Percentiles rank a stretch among this genome's conserved stretches.
These are phyloP conservation scores for Muschampia plurimacula DNA, from an alignment of 2,888 invertebrate species.

Conservation along the genomic window DNA sequence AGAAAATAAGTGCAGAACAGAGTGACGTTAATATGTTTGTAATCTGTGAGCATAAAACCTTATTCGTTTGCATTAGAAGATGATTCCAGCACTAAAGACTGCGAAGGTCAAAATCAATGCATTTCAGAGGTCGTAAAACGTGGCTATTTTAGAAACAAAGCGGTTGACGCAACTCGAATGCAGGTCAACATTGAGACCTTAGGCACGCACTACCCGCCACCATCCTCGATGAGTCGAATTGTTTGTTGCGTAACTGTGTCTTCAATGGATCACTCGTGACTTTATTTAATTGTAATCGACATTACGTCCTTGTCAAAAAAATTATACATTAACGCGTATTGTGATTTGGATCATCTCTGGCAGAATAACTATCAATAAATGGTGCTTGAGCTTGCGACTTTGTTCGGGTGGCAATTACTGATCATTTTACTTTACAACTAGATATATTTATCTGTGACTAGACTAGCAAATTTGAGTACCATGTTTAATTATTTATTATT, in stretches of 20 bases:
- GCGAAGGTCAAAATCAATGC: slow-evolving; percentile 32
- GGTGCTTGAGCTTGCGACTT: not conserved
- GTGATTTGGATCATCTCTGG: not conserved
- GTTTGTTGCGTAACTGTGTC: slow-evolving; percentile 57
- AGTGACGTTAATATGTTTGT: no score
- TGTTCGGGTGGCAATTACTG: no score
- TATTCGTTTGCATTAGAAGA: not conserved
- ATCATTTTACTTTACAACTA: no score
- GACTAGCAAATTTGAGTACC: no score
- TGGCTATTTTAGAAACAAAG: slow-evolving; percentile 38
- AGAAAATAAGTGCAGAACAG: no score
- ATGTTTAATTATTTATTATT: no score
- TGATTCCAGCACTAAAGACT: slow-evolving; percentile 16
- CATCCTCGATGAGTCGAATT: slow-evolving; percentile 60
- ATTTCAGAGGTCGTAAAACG: slow-evolving; percentile 39
- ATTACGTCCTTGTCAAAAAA: slow-evolving; percentile 31
- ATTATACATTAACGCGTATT: slow-evolving; percentile 6
- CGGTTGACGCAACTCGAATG: slow-evolving; percentile 55
- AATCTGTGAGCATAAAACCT: not conserved
- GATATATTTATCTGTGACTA: no score
- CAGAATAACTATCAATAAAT: not conserved
- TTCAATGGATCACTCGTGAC: slow-evolving; percentile 60
- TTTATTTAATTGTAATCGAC: slow-evolving; percentile 43
- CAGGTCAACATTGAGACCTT: slow-evolving; percentile 71
- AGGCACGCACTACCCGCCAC: slow-evolving; percentile 51